Conservation (phyloP, 2,797 vertebrate species). For the Pangasius macronema region DNA sequence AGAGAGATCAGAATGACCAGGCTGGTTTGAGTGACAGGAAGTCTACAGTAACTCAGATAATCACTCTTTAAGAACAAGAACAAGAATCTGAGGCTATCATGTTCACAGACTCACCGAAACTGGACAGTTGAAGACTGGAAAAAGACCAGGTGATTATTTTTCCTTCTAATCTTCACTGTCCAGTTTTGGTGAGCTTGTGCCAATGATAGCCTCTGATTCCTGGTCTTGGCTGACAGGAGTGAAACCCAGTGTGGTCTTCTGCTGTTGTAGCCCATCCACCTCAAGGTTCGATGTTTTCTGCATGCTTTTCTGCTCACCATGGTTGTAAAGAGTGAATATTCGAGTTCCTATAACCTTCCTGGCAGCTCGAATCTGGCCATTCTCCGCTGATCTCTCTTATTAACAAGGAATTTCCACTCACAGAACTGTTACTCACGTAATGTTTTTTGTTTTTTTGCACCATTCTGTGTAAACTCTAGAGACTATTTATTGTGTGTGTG, state of each 20-base stretch:
- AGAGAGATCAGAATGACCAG: not conserved
- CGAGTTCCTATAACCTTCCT: not conserved
- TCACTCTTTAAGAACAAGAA: not conserved
- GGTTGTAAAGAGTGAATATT: not conserved
- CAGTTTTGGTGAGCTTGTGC: not conserved
- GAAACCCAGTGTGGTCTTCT: not conserved
- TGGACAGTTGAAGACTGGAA: not conserved
- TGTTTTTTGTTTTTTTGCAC: no score
- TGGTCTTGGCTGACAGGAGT: not conserved
- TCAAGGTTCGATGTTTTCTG: not conserved
- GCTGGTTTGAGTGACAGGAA: not conserved
- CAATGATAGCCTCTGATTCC: not conserved
- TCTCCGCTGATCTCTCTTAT: no score
- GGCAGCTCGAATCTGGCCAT: not conserved
- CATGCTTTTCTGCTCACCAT: not conserved
- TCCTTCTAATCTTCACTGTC: not conserved
- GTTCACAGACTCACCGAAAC: not conserved
- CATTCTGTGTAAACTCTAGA: no score
- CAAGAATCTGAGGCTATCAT: not conserved
- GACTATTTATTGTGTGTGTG: no score
- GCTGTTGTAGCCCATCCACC: not conserved
- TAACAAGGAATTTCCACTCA: no score
- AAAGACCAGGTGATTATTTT: not conserved
- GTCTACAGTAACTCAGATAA: not conserved
- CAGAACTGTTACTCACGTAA: no score